Base-by-base conservation (phyloP, 2,797 vertebrate species). In the Spinibarbus caldwelli region DNA sequence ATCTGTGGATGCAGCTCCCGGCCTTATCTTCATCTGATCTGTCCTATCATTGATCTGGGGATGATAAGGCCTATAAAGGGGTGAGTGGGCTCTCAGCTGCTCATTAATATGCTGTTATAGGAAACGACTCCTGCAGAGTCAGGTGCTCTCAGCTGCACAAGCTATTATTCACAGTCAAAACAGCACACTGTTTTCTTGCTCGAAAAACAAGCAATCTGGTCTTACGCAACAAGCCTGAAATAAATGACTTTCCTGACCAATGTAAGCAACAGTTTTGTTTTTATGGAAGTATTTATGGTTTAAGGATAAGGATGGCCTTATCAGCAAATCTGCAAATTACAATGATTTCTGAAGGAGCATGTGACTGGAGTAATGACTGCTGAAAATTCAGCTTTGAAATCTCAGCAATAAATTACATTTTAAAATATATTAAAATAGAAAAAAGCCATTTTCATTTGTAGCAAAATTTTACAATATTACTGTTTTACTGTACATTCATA, bases 131-230 rank as follows among this genome's bases (percentile, higher is more conserved):
- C 85, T 75, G 89, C 87, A 38, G 78, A 80, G 83, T 70, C 89
- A 88, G 90, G 78, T 78, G 89, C 38, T 89, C 87, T 67, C 45
- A 59, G 87, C 41, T 72, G 84, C 67, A 75, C 36, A 59, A 83
- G 82, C 86, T 78, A 80, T 87, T 85, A 43, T 71, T 89, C 87
- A 82, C 76, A 72, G 88, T 81, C 85, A 54, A 84, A 87, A 78
- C 52, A 71, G 78, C 21, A 45, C 87, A 23, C 85, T 83, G 89
- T 92, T 78, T 29, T 21, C 23, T 6, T n/a, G n/a, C 41, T n/a
- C 2, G 0, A 47, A n/a, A 79, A 66, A 43, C 3, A 45, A 59
- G 34, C 36, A 52, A 52, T 17, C 47, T 34, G 29, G 29, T 31
- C 21, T 38, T 21, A 54, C 11, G 4, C 31, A 21, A 43, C 17